Evolutionary conservation across 2,888 invertebrate species (phyloP).

Genomic region (Drosophila fulvimacula): DNA sequence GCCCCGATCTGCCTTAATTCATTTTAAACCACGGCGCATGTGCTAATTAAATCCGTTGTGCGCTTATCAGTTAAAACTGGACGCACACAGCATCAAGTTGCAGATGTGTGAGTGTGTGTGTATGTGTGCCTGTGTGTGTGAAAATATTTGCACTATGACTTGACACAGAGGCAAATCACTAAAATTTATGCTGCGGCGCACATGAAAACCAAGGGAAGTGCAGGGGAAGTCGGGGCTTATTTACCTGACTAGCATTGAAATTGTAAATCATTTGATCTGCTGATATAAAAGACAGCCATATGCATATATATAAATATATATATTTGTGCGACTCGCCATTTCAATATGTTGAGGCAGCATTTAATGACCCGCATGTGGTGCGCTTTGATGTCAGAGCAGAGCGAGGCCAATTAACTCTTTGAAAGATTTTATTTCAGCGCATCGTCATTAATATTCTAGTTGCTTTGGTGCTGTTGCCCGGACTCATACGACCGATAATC

Average conservation of each 20-base stretch:
- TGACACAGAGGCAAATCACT: conserved; percentile 69
- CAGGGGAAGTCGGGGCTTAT: neutral
- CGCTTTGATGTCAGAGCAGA: conserved; percentile 61
- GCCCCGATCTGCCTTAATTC: conserved; percentile 14
- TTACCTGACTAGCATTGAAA: conserved; percentile 18
- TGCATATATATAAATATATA: no score
- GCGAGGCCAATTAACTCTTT: conserved; percentile 19
- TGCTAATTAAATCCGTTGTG: conserved; percentile 59
- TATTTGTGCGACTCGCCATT: neutral
- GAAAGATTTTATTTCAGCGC: conserved; percentile 18
- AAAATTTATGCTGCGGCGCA: conserved; percentile 70
- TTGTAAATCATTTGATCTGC: conserved; percentile 14
- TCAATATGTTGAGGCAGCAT: conserved; percentile 21
- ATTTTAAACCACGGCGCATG: conserved; percentile 17
- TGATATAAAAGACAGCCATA: no score
- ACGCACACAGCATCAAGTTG: conserved; percentile 8
- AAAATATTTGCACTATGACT: conserved; percentile 75
- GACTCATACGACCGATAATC: conserved; percentile 43
- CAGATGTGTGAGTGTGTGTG: conserved; percentile 3
- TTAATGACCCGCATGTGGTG: conserved; percentile 73
- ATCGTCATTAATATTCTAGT: conserved; percentile 64
- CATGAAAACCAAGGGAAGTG: conserved; percentile 17
- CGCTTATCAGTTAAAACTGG: conserved; percentile 54
- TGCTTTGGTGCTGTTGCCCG: conserved; percentile 44
- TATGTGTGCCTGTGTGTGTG: conserved; percentile 17